Base-by-base conservation (phyloP, 2,113 vertebrate genomes). In the Perognathus longimembris region DNA sequence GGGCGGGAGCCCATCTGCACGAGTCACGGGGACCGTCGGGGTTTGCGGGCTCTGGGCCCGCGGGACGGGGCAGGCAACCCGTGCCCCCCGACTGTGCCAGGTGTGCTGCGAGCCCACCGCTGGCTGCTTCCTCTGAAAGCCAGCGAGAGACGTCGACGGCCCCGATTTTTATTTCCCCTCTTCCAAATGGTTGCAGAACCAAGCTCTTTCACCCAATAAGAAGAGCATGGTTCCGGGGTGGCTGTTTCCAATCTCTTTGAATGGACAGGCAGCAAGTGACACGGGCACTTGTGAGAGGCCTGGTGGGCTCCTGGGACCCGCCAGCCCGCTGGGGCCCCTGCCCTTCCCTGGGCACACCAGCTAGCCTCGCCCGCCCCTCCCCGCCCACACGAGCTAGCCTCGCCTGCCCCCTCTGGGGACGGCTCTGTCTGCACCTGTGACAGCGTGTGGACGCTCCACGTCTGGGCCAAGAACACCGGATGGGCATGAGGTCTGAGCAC, bases 381-480 rank as follows among this genome's bases (percentile, higher is more conserved):
- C 30, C 57, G 30, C 3, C 0, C 17, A 54, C 50, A 26, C 0
- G 8, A 15, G 11, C n/a, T 5, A 15, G 10, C 1, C 36, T 59
- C 61, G 66, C 15, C 36, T 36, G 10, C 6, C 17, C 6, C 17
- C 59, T 17, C 30, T 4, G 2, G 89, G 42, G 14, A 66, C 82
- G 74, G 94, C 85, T 92, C 85, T 42, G 76, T 95, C 88, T 95
- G 95, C 89, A 77, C 76, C 90, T 93, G 82, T 69, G 84, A 75
- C 38, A 42, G 61, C 54, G 21, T 90, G 91, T 88, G 89, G 94
- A 95, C 94, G 96, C 96, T 94, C 94, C 89, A 86, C 85, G 94
- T 84, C 81, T 0, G 34, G 92, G 85, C 95, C 92, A 76, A 85
- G 78, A 83, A 73, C 89, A 96, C 57, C 95, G 54, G 92, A 92